Conservation (phyloP, 2,113 vertebrate genomes). For the Micromys minutus region DNA sequence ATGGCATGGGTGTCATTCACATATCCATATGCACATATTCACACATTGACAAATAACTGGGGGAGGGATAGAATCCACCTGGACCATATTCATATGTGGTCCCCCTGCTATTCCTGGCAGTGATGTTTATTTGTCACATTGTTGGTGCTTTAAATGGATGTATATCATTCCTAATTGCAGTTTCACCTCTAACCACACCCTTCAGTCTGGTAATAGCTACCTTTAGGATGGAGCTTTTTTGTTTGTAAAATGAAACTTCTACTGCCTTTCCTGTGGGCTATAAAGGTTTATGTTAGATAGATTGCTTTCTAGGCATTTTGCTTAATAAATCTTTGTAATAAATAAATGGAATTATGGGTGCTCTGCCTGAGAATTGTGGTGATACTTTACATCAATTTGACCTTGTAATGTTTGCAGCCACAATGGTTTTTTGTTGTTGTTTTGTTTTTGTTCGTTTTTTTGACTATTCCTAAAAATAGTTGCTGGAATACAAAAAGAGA, state of each 20-base stretch:
- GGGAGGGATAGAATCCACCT: background rate
- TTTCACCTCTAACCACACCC: background rate
- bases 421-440: background rate
- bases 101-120: background rate
- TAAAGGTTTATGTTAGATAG: background rate
- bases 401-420: background rate
- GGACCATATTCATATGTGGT: background rate
- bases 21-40: background rate
- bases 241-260: background rate
- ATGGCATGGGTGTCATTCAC: background rate
- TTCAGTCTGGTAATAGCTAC: background rate
- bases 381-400: background rate
- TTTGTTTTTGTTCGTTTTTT: background rate
- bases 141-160: background rate
- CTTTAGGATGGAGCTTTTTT: background rate
- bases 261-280: background rate
- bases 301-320: background rate
- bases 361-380: background rate
- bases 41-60: background rate
- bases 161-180: background rate
- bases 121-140: background rate
- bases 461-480: background rate
- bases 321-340: background rate
- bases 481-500: background rate
- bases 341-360: background rate